A percentile compares a stretch with the other conserved stretches of the same genome.
These are phyloP conservation scores for Hepsetus odoe DNA, from an alignment of 2,113 vertebrate species.

Conservation along the genomic window DNA sequence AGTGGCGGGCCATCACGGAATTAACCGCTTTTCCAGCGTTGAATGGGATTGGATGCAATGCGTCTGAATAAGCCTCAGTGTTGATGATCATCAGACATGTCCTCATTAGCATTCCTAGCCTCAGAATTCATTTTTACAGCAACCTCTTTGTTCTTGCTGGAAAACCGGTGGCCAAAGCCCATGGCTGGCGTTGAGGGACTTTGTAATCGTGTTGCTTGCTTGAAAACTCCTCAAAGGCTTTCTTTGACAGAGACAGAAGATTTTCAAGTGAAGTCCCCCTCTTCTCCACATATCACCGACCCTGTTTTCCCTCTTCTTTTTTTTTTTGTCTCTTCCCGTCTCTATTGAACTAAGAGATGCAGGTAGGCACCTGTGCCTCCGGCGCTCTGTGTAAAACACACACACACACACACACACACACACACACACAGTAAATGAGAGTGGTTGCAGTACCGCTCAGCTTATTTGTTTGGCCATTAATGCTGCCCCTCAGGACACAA, in stretches of 20 bases:
- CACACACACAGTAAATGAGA: conserved; percentile 25
- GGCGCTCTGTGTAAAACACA: conserved; percentile 36
- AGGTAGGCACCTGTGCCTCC: conserved; percentile 48
- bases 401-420: conserved; percentile 26
- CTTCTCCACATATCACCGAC: not conserved
- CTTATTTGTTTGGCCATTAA: conserved; percentile 66
- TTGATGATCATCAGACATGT: not conserved
- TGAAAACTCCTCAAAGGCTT: conserved; percentile 33
- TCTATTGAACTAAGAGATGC: conserved; percentile 49
- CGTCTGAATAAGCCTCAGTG: not conserved
- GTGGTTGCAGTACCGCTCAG: conserved; percentile 54
- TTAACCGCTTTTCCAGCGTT: no score
- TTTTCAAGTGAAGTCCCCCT: not conserved
- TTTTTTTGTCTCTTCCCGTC: not conserved
- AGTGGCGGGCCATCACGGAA: no score
- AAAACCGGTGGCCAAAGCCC: not conserved
- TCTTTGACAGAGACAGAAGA: conserved; percentile 30
- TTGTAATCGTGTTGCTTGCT: conserved; percentile 27
- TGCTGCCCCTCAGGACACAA: conserved; percentile 52
- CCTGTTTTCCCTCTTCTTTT: not conserved
- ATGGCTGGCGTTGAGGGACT: not conserved
- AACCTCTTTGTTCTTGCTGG: not conserved
- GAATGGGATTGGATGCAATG: no score
- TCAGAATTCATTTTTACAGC: not conserved
- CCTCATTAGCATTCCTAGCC: not conserved